A percentile compares a stretch with the other conserved stretches of the same genome.
Conservation (phyloP, 2,113 vertebrate genomes). For the Chionomys nivalis region DNA sequence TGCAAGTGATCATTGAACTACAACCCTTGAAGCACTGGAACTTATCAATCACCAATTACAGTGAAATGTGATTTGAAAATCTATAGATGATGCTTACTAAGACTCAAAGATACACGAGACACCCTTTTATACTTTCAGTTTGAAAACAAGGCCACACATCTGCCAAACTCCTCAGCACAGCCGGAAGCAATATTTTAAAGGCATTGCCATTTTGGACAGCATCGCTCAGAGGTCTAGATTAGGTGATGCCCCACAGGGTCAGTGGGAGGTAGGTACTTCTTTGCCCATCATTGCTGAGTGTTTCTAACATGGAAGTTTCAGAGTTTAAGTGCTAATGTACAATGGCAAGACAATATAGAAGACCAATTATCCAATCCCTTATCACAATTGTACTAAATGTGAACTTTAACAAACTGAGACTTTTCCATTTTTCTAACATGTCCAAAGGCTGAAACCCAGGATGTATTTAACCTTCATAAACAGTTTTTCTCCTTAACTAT, state of each 20-base stretch:
- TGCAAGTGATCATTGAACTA: not conserved
- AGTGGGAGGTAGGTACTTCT: not conserved
- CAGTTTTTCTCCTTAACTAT: conserved; percentile 23
- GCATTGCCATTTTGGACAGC: not conserved
- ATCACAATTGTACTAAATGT: conserved; percentile 45
- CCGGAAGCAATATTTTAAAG: not conserved
- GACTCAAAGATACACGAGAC: not conserved
- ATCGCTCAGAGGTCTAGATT: not conserved
- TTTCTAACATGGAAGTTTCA: not conserved
- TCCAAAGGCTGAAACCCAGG: conserved; percentile 44
- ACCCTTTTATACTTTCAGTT: not conserved
- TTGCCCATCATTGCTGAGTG: not conserved
- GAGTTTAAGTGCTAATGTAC: not conserved
- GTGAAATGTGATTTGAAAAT: not conserved
- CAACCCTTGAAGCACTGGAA: not conserved
- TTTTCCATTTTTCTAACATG: conserved; percentile 58
- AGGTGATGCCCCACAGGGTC: not conserved
- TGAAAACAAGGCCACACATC: not conserved
- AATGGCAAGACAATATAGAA: conserved; percentile 2
- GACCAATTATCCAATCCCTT: conserved; percentile 18
- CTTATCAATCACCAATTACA: not conserved
- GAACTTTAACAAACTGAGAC: conserved; percentile 60
- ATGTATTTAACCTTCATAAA: conserved; percentile 45
- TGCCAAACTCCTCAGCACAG: not conserved
- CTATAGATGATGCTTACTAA: conserved; percentile 1